These are phyloP conservation scores for Crotophaga sulcirostris DNA, from an alignment of 2,113 vertebrate species.

Conservation along the genomic window DNA sequence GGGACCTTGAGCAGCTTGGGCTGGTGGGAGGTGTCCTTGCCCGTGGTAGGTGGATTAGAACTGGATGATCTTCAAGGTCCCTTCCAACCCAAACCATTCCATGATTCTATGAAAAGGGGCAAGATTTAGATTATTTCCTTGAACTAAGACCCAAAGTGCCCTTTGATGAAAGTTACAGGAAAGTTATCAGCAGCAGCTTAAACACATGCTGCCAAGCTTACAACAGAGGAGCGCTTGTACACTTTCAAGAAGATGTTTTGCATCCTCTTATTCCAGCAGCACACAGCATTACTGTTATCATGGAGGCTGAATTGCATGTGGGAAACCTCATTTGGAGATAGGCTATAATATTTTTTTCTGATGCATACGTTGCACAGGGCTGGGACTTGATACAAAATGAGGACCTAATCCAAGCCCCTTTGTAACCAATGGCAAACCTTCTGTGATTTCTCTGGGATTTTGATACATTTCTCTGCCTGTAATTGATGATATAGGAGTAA, in stretches of 20 bases:
- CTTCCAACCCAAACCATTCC: not conserved
- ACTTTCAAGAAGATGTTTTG: constrained; percentile 4
- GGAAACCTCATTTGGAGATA: not conserved
- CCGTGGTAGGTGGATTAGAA: too few species aligned
- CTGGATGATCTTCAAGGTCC: too few species aligned
- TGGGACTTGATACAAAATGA: not conserved
- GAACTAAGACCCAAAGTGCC: constrained; percentile 54
- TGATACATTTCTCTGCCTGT: not conserved
- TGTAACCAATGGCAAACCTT: not conserved
- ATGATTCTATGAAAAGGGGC: not conserved
- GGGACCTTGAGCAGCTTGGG: too few species aligned
- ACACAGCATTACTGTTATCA: not conserved
- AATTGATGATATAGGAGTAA: not conserved
- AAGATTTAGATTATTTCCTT: constrained; percentile 58
- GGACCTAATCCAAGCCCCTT: not conserved
- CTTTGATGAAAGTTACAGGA: constrained; percentile 68
- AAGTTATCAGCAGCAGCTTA: constrained; percentile 61
- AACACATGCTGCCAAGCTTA: not conserved
- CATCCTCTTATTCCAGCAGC: constrained; percentile 3
- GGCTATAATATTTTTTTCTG: not conserved
- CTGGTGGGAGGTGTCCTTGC: too few species aligned
- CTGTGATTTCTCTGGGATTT: not conserved
- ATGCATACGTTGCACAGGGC: not conserved
- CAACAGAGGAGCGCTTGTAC: not conserved
- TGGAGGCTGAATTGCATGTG: not conserved